Percentiles rank a stretch among this genome's conserved stretches.
phyloP scores from a whole-genome alignment of 2,113 vertebrate species.

The Deroptyus accipitrinus region DNA sequence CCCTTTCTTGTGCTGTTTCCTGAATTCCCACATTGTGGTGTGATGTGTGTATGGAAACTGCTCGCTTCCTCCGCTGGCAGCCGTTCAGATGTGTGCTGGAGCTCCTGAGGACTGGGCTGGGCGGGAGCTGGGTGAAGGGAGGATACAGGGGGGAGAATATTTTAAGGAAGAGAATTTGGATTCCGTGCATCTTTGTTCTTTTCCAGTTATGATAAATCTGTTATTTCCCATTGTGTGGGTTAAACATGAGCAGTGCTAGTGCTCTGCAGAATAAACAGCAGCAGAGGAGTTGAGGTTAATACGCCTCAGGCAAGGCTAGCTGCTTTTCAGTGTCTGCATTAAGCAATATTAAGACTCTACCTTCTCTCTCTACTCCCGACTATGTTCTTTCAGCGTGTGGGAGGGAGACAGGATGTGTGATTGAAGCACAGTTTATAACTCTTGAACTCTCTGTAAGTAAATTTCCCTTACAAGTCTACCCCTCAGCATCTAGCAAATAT shows the following conservation, averaged over 20 bases:
- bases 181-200: constrained; percentile 9
- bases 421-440: not conserved
- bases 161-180: constrained; percentile 1
- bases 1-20: constrained; percentile 66
- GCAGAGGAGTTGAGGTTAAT: not conserved
- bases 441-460: not conserved
- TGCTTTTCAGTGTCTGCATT: not conserved
- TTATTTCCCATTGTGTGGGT: not conserved
- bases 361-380: not conserved
- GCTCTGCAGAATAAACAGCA: not conserved
- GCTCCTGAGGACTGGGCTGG: not conserved
- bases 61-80: constrained; percentile 55
- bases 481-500: not conserved
- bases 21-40: constrained; percentile 67
- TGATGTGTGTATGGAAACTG: constrained; percentile 68
- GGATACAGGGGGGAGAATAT: not conserved
- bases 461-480: not conserved
- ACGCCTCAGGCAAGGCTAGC: not conserved
- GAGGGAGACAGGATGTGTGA: constrained; percentile 44
- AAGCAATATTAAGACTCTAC: not conserved
- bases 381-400: constrained; percentile 8
- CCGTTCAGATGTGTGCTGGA: constrained; percentile 3
- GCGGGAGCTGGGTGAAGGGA: not conserved
- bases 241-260: not conserved
- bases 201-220: not conserved